Percentiles rank a stretch among this genome's conserved stretches.
phyloP scores from a whole-genome alignment of 2,113 vertebrate species.

The Apeltes quadracus region DNA sequence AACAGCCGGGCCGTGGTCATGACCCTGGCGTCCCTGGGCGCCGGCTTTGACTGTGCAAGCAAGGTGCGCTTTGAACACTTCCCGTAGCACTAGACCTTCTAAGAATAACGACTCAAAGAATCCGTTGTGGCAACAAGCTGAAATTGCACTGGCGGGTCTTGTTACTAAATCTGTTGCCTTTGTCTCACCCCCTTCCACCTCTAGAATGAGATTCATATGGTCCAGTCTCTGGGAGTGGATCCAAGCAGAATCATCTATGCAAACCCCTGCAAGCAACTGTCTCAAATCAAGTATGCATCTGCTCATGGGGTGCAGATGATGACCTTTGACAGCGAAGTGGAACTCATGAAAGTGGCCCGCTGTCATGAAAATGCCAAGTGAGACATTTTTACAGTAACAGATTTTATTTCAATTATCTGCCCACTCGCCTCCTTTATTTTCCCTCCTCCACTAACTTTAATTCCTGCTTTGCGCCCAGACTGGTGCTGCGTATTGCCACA shows the following conservation, averaged over 20 bases:
- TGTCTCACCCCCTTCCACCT: conserved; percentile 15
- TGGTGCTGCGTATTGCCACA: conserved; percentile 95
- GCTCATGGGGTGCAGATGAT: conserved; percentile 95
- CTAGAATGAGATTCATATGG: conserved; percentile 93
- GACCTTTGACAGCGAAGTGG: conserved; percentile 98
- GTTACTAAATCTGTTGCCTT: conserved; percentile 24
- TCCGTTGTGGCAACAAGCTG: conserved; percentile 11
- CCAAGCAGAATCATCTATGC: conserved; percentile 95
- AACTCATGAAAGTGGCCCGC: conserved; percentile 94
- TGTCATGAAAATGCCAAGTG: conserved; percentile 94
- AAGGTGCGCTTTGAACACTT: conserved; percentile 82
- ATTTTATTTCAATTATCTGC: not conserved
- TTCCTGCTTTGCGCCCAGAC: conserved; percentile 68
- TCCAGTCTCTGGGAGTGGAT: conserved; percentile 92
- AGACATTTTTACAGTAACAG: conserved; percentile 56
- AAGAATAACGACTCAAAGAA: not conserved
- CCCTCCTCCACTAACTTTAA: not conserved
- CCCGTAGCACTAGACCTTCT: not conserved
- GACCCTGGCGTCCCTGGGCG: conserved; percentile 89
- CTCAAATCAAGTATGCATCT: conserved; percentile 96
- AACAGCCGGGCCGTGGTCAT: conserved; percentile 89
- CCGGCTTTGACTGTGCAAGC: conserved; percentile 98
- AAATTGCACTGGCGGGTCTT: conserved; percentile 15
- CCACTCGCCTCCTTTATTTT: rapidly evolving
- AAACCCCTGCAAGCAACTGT: conserved; percentile 98